phyloP scores from a whole-genome alignment of 1,140 invertebrate species.

The Ceratosolen fusciceps region DNA sequence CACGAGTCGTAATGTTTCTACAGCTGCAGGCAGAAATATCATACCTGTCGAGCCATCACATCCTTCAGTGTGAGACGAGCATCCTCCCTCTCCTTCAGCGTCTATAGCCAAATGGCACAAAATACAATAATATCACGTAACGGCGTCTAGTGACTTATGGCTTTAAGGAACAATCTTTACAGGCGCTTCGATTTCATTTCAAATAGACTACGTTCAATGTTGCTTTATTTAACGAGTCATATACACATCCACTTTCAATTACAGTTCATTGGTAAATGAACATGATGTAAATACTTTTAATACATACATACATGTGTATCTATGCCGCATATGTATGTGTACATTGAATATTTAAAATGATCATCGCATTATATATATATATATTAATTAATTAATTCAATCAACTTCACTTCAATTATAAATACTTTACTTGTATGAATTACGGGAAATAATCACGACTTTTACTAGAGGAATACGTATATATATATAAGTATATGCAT shows the following conservation, averaged over 20 bases:
- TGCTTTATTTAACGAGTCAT: too few relatives aligned
- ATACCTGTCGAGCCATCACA: constrained; percentile 90
- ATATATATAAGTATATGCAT: neutral
- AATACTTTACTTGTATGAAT: neutral
- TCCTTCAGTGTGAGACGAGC: constrained; percentile 87
- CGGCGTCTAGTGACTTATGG: constrained; percentile 43
- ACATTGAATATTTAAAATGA: too few relatives aligned
- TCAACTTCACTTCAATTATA: neutral
- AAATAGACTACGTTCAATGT: too few relatives aligned
- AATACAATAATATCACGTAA: constrained; percentile 66
- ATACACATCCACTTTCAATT: too few relatives aligned
- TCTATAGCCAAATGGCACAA: constrained; percentile 74
- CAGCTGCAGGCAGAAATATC: constrained; percentile 67
- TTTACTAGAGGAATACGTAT: neutral
- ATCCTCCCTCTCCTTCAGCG: constrained; percentile 85
- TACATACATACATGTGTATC: too few relatives aligned
- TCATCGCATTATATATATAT: too few relatives aligned
- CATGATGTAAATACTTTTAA: too few relatives aligned
- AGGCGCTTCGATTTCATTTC: too few relatives aligned
- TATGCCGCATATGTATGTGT: too few relatives aligned
- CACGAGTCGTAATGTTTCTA: constrained; percentile 61
- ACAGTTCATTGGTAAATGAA: too few relatives aligned
- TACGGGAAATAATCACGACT: neutral
- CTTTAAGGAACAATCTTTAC: neutral
- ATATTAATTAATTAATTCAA: too few relatives aligned